Evolutionary conservation across 2,113 vertebrate species (phyloP).

Genomic region (Nestor notabilis): DNA sequence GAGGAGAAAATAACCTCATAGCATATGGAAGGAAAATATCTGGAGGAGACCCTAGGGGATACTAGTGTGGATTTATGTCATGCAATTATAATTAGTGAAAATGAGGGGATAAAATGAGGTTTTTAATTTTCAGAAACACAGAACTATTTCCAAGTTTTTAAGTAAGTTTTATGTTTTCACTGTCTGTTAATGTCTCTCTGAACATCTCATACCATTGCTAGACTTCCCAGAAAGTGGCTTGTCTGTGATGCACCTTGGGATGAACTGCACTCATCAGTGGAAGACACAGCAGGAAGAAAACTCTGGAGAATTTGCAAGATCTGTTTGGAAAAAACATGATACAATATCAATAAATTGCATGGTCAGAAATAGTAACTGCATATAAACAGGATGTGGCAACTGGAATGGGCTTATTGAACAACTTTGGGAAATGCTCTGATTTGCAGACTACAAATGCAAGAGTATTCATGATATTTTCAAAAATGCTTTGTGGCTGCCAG

Average conservation of each 20-base stretch:
- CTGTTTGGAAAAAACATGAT: neutral
- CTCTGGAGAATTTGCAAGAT: neutral
- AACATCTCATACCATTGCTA: neutral
- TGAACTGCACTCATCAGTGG: neutral
- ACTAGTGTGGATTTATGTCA: slow-evolving; percentile 31
- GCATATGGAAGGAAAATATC: slow-evolving; percentile 29
- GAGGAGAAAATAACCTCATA: slow-evolving; percentile 41
- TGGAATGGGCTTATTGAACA: neutral
- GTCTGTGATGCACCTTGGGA: neutral
- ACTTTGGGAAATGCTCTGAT: neutral
- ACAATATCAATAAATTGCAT: neutral
- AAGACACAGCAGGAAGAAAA: neutral
- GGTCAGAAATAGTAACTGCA: neutral
- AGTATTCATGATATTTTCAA: neutral
- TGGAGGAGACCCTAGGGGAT: neutral
- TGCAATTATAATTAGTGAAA: slow-evolving; percentile 40
- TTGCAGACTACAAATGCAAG: neutral
- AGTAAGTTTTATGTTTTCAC: neutral
- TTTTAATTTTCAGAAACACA: slow-evolving; percentile 14
- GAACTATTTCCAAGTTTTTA: neutral
- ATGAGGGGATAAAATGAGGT: slow-evolving; percentile 15
- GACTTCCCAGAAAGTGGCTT: neutral
- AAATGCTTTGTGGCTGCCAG: neutral
- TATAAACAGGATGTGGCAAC: neutral
- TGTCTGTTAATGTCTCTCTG: neutral